Base-by-base conservation (phyloP, 2,113 vertebrate genomes). In the Mobula hypostoma region DNA sequence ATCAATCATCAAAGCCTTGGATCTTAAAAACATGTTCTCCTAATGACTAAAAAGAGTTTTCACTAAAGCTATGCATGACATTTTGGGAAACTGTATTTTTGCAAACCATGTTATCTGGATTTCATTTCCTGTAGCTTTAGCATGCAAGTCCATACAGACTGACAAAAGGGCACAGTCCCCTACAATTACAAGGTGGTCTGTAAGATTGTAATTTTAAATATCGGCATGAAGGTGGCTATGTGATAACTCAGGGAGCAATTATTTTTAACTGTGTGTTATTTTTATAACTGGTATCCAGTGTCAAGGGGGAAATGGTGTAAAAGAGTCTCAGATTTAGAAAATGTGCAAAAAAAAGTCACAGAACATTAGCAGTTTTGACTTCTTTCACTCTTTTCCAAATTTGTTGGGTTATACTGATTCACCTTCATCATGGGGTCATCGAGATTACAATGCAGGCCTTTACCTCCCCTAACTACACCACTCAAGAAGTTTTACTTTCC, bases 101-200 rank as follows among this genome's bases (percentile, higher is more conserved):
- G 61, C 58, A 90, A 90, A 90, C 61, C n/a, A 15, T 19, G 14
- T 90, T 90, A 90, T 66, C 85, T 93, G 90, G 17, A 93, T 72
- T 74, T 70, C 32, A 93, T 93, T 93, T 93, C 90, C 90, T 93
- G 90, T 74, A 29, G 66, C 63, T 70, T 48, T 48, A 72, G 74
- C 7, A 5, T 74, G 70, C 90, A 36, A 74, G 32, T 48, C 36
- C 68, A 2, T 66, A 32, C 1, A 17, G n/a, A 66, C 61, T 90
- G 85, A 90, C 85, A 74, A 93, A 72, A 36, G 32, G n/a, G 21
- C 40, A 48, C 63, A 74, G 70, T 29, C 17, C 12, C 40, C 24
- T 48, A 48, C 40, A 74, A 74, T 74, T 56, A 56, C 91, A 93
- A 74, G 91, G 91, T 74, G 36, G 91, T 74, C 91, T 56, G 83